phyloP scores from a whole-genome alignment of 2,888 invertebrate species.

The Scaptomyza cyrtandrae region DNA sequence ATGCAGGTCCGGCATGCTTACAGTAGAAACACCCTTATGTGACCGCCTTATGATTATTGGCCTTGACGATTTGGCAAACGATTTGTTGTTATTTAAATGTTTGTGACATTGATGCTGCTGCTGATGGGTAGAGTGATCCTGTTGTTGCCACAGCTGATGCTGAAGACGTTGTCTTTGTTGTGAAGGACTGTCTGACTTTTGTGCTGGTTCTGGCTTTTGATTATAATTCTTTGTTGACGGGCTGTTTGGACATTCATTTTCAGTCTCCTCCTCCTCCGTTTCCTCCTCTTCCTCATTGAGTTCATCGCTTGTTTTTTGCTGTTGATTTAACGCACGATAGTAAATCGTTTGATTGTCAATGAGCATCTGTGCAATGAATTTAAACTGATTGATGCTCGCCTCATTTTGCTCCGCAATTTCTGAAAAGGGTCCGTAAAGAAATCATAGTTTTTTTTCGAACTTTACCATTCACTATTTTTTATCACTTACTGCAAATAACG shows the following conservation, averaged over 20 bases:
- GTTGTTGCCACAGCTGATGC: conserved; percentile 53
- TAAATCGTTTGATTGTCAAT: conserved; percentile 64
- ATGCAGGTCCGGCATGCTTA: conserved; percentile 53
- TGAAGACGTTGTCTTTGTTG: conserved; percentile 29
- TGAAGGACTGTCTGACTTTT: neutral
- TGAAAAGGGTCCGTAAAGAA: conserved; percentile 2
- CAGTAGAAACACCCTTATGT: conserved; percentile 19
- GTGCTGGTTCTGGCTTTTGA: neutral
- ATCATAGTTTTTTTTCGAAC: neutral
- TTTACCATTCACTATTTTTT: neutral
- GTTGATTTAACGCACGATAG: conserved; percentile 45
- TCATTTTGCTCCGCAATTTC: conserved; percentile 60
- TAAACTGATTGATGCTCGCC: conserved; percentile 67
- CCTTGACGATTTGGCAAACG: neutral
- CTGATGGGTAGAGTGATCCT: neutral
- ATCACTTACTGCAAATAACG: conserved; percentile 63
- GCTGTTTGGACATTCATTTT: conserved; percentile 3
- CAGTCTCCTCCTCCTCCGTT: neutral
- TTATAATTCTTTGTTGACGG: neutral
- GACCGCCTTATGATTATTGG: neutral
- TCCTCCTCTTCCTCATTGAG: conserved; percentile 15
- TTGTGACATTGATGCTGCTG: neutral
- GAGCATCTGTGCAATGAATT: conserved; percentile 73
- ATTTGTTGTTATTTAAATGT: neutral
- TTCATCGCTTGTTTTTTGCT: conserved; percentile 11